These are phyloP conservation scores for Montipora capricornis DNA, from an alignment of 64 coral and sea anemone genomes.

Conservation along the genomic window DNA sequence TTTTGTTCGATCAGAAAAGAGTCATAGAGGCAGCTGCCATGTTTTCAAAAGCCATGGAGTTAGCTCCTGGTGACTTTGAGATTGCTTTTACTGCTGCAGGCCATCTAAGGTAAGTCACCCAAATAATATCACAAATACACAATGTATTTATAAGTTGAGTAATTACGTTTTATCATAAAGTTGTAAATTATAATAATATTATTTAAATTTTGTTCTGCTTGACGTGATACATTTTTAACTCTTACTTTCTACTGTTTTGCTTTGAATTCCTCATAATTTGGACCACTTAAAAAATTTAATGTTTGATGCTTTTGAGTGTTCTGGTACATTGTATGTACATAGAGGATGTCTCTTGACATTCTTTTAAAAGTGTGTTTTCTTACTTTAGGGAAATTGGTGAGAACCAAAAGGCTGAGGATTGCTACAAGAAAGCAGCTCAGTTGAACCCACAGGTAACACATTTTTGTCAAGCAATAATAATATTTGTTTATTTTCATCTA, in stretches of 20 bases:
- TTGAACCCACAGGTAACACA: constrained; percentile 63
- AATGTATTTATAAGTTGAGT: no score
- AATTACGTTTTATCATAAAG: no score
- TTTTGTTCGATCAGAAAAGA: constrained; percentile 52
- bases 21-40: constrained; percentile 42
- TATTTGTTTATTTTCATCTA: no score
- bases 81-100: constrained; percentile 71
- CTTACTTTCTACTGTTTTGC: no score
- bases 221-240: no score
- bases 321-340: no score
- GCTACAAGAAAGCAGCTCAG: constrained; percentile 72
- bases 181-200: no score
- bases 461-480: not conserved
- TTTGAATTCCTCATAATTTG: no score
- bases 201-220: no score
- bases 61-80: constrained; percentile 66
- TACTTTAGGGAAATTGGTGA: constrained; percentile 77
- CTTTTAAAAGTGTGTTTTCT: not conserved
- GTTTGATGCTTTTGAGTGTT: no score
- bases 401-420: constrained; percentile 61
- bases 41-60: constrained; percentile 58
- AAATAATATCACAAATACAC: no score
- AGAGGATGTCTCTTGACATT: not conserved
- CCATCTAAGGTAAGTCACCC: constrained; percentile 42
- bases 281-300: no score